Evolutionary conservation across 2,797 vertebrate species (phyloP), one percentile per base, ranked within the genome.

Genomic region (Knipowitschia caucasica): DNA sequence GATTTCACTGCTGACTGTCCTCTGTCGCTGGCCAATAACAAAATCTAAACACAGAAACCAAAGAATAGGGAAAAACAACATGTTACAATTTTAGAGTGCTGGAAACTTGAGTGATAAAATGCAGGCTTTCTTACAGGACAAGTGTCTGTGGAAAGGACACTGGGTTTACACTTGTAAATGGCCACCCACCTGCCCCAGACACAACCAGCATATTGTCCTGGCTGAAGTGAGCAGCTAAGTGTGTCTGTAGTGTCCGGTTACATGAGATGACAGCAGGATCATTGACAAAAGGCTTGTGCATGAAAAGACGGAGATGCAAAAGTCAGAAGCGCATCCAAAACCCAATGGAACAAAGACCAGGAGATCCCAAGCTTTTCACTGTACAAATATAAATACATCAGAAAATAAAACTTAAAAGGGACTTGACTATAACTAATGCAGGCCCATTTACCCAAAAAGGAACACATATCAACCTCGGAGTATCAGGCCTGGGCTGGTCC

Each of bases 161-260:
- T 30, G 14, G 20, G 30, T 40, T 14, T 56, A 46, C 53, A 59
- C 42, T 26, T 8, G 38, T 64, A 40, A 67, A 47, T 58, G 53
- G 34, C 60, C 53, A 58, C 36, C 54, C 59, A 43, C 50, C 14
- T 30, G 45, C 24, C 49, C 58, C 43, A 59, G 24, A 10, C 54
- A 82, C 72, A 82, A 64, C 60, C 58, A 55, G 53, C 31, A 61
- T 45, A 71, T 67, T 76, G 68, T 77, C 55, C 42, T 24, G 35
- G 39, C 56, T 80, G 65, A 77, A 64, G 73, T 73, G 70, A 73
- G 1, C 7, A 15, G 50, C 56, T 42, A 26, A 31, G 35, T 52
- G 55, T 61, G 58, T 67, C 57, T 26, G 29, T 52, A 54, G 56
- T 67, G 55, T 26, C 55, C 64, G 50, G 35, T 76, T 59, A 54